Conservation (phyloP, 2,113 vertebrate genomes). For the Poeciliopsis turrubarensis region DNA sequence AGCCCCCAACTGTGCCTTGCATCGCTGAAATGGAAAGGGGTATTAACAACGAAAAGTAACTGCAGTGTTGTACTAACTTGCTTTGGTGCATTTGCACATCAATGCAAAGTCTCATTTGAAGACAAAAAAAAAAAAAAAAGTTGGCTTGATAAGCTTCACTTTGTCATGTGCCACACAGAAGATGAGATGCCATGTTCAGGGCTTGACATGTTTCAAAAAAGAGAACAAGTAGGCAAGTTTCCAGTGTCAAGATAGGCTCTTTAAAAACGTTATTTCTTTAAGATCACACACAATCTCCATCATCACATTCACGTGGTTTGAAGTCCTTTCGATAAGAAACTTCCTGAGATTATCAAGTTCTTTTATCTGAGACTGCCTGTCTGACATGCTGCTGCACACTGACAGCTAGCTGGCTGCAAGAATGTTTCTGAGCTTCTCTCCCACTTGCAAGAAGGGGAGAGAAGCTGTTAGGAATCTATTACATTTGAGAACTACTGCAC, state of each 20-base stretch:
- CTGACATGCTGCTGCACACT: not conserved
- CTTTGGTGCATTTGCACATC: conserved; percentile 2
- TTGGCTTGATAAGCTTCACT: not conserved
- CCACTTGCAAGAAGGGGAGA: not conserved
- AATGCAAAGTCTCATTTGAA: not conserved
- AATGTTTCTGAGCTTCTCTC: not conserved
- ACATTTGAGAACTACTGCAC: not conserved
- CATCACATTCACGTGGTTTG: not conserved
- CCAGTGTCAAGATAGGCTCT: not conserved
- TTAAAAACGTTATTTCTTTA: not conserved
- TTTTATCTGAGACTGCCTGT: not conserved
- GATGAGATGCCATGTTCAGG: not conserved
- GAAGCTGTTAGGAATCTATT: not conserved
- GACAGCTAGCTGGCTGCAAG: not conserved
- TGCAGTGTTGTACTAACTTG: not conserved
- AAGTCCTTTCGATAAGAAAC: not conserved
- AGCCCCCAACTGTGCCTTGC: conserved; percentile 42
- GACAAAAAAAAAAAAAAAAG: not conserved
- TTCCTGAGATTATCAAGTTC: no score
- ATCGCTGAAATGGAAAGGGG: conserved; percentile 50
- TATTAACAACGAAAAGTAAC: conserved; percentile 25
- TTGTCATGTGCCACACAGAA: not conserved
- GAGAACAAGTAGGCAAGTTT: no score
- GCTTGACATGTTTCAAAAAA: not conserved
- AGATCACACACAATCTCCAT: conserved; percentile 9